Percentiles rank a stretch among this genome's conserved stretches.
Evolutionary conservation across 1,140 invertebrate genomes (phyloP).

Genomic region (Hestina assimilis): DNA sequence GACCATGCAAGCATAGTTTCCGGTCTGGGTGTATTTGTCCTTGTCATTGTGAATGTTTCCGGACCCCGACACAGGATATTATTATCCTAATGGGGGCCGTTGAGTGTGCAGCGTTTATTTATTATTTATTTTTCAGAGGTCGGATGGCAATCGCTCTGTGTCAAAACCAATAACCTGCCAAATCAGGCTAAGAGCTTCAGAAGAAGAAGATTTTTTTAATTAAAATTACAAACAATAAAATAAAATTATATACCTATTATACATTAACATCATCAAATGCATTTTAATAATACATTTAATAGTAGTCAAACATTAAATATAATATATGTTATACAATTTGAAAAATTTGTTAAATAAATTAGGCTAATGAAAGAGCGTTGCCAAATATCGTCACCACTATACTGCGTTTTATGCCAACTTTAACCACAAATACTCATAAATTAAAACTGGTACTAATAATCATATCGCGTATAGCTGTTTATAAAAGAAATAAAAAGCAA

Average conservation of each 20-base stretch:
- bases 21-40: too few relatives aligned
- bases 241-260: background rate
- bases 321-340: too few relatives aligned
- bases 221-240: background rate
- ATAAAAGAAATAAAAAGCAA: background rate
- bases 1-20: too few relatives aligned
- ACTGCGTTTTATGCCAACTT: constrained; percentile 11
- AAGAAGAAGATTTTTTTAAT: background rate
- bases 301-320: too few relatives aligned
- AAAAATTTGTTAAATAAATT: constrained; percentile 1
- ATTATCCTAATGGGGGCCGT: too few relatives aligned
- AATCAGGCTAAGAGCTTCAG: background rate
- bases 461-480: too few relatives aligned
- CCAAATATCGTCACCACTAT: constrained; percentile 7
- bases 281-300: background rate
- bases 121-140: too few relatives aligned
- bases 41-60: too few relatives aligned
- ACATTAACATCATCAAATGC: background rate
- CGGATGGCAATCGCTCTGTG: too few relatives aligned
- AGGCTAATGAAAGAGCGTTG: constrained; percentile 4
- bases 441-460: constrained; percentile 9
- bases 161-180: too few relatives aligned
- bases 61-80: too few relatives aligned
- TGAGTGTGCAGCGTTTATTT: too few relatives aligned
- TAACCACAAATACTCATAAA: constrained; percentile 13